A percentile compares a stretch with the other conserved stretches of the same genome.
Evolutionary conservation across 2,888 invertebrate genomes (phyloP).

Genomic region (Lycocerus yunnanus): DNA sequence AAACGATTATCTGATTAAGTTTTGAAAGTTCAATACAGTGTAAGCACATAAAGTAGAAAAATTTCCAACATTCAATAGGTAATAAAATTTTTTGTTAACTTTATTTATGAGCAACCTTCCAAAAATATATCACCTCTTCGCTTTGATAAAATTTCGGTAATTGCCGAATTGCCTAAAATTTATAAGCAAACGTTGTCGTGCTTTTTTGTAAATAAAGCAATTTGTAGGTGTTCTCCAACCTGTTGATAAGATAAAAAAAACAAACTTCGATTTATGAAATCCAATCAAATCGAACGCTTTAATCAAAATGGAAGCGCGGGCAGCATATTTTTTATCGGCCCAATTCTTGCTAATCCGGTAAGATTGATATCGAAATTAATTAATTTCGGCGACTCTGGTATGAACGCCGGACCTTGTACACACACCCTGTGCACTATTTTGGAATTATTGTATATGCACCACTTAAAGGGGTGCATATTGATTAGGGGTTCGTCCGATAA

Average conservation of each 20-base stretch:
- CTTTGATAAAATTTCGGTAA: not conserved
- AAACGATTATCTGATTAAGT: conserved; percentile 17
- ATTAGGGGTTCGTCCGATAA: not conserved
- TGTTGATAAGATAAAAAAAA: not conserved
- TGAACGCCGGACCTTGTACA: not conserved
- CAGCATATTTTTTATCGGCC: not conserved
- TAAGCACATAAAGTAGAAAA: conserved; percentile 17
- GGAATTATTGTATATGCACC: not conserved
- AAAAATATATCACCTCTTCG: not conserved
- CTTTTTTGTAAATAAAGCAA: not conserved
- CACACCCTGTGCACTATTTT: not conserved
- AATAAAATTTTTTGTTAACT: conserved; percentile 10
- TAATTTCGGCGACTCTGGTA: not conserved
- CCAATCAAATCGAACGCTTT: not conserved
- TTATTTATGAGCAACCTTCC: conserved; percentile 7
- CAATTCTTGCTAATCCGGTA: not conserved
- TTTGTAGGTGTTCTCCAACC: not conserved
- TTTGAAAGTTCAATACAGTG: conserved; percentile 8
- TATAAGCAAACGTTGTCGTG: not conserved
- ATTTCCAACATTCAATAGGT: conserved; percentile 11
- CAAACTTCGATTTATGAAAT: not conserved
- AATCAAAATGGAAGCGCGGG: not conserved
- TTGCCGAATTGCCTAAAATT: not conserved
- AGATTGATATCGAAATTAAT: not conserved
- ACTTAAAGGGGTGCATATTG: not conserved